phyloP scores from a whole-genome alignment of 2,888 invertebrate genomes.

The Bedellia somnulentella region DNA sequence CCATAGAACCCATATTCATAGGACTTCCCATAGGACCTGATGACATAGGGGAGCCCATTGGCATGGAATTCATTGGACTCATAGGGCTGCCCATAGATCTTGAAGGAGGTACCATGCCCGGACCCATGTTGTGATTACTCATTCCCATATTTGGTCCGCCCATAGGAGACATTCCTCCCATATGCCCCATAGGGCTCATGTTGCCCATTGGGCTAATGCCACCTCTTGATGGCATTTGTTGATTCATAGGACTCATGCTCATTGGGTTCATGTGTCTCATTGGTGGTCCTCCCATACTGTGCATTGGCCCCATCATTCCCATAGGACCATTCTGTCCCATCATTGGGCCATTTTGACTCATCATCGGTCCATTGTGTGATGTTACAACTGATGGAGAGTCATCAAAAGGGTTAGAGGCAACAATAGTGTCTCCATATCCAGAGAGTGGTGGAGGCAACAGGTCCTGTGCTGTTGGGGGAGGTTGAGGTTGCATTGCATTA shows the following conservation, averaged over 20 bases:
- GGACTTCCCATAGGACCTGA: slow-evolving; percentile 74
- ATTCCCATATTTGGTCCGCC: slow-evolving; percentile 70
- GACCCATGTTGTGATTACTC: slow-evolving; percentile 65
- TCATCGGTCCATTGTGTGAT: slow-evolving; percentile 63
- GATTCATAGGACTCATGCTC: slow-evolving; percentile 65
- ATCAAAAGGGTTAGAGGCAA: slow-evolving; percentile 94
- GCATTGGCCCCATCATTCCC: slow-evolving; percentile 66
- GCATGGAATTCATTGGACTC: slow-evolving; percentile 74
- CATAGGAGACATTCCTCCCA: slow-evolving; percentile 72
- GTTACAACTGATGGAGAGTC: slow-evolving; percentile 78
- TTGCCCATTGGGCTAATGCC: slow-evolving; percentile 70
- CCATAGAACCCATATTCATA: slow-evolving; percentile 69
- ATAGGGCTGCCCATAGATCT: slow-evolving; percentile 74
- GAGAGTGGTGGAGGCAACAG: slow-evolving; percentile 83
- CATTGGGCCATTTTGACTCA: slow-evolving; percentile 66
- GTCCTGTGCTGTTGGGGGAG: slow-evolving; percentile 72
- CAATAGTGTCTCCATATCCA: slow-evolving; percentile 91
- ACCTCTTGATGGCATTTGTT: slow-evolving; percentile 65
- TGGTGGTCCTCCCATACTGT: slow-evolving; percentile 64
- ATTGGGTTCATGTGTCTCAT: slow-evolving; percentile 69
- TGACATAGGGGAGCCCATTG: slow-evolving; percentile 71
- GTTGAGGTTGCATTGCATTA: slow-evolving; percentile 65
- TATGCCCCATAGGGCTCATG: slow-evolving; percentile 71
- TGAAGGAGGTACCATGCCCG: slow-evolving; percentile 56
- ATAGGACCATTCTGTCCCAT: slow-evolving; percentile 70